Conservation (phyloP, 37 sponge, comb jelly and placozoan species). For the Cladorhizidae sp. region DNA sequence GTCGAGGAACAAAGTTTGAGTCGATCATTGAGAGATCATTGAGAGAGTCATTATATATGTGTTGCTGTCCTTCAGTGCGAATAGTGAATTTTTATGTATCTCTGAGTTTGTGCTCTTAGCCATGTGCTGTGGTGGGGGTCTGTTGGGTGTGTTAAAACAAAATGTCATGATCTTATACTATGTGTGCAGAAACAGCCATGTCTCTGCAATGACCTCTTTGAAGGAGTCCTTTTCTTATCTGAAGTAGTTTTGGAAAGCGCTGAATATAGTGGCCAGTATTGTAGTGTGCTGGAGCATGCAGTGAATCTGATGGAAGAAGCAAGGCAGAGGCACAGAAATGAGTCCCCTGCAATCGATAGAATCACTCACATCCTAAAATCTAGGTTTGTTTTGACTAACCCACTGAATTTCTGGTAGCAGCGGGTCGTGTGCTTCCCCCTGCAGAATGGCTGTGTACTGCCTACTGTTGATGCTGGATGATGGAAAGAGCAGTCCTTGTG, state of each 20-base stretch:
- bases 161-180: not conserved
- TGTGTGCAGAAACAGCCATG: slow-evolving; percentile 16
- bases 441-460: not conserved
- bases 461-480: not conserved
- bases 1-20: too few species aligned
- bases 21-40: too few species aligned
- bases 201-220: slow-evolving; percentile 7
- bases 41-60: too few species aligned
- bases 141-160: not conserved
- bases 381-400: slow-evolving; percentile 3
- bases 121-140: too few species aligned
- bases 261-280: not conserved
- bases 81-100: too few species aligned
- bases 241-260: not conserved
- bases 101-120: too few species aligned
- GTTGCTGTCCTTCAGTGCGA: not conserved
- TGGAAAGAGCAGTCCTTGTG: not conserved
- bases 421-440: not conserved
- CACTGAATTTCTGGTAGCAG: too few species aligned
- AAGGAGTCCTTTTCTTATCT: slow-evolving; percentile 24
- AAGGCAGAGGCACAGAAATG: not conserved
- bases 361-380: slow-evolving; percentile 2
- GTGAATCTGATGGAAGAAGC: not conserved
- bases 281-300: not conserved
- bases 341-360: not conserved